Base-by-base conservation (phyloP, 2,113 vertebrate species). In the Apteryx owenii region DNA sequence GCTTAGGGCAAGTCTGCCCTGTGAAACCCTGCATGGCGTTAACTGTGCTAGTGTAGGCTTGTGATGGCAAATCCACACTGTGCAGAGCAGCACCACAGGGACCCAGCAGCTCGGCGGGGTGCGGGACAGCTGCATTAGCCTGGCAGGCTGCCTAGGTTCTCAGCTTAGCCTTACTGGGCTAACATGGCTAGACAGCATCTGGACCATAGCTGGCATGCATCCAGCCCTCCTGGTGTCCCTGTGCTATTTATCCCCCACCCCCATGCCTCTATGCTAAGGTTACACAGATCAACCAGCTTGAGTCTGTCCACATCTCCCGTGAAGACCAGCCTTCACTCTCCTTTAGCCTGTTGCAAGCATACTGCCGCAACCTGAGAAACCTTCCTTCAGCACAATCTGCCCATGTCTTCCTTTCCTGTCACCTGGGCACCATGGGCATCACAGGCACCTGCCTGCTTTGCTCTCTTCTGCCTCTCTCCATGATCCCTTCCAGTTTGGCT, bases 401-500 rank as follows among this genome's bases (percentile, higher is more conserved):
- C n/a, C 61, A 40, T 77, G 36, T 21, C 23, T 92, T 85, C 58
- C 54, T 85, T 88, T 89, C 2, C 2, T 70, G 50, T 90, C 61
- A 75, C 48, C 36, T 89, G 87, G 33, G 29, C 84, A 77, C 54
- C 62, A 29, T 26, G 62, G 84, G 40, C 33, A 8, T 18, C 50
- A 89, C 17, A 21, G 5, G 58, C 28, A 76, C 48, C 44, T 89
- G 50, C 40, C 78, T 95, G 44, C 36, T 87, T 95, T 40, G 72
- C 84, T 46, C 12, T 77, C 60, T 89, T 95, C 84, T 19, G 50
- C 36, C 26, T 91, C 42, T 76, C 62, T 94, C 50, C 68, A 0
- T 44, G 20, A 10, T 87, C 2, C 58, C 62, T 95, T 96, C 60
- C 64, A 92, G 28, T 89, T 60, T 94, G 78, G 71, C 81, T 91